Conservation (phyloP, 2,113 vertebrate genomes). For the Microcebus murinus region DNA sequence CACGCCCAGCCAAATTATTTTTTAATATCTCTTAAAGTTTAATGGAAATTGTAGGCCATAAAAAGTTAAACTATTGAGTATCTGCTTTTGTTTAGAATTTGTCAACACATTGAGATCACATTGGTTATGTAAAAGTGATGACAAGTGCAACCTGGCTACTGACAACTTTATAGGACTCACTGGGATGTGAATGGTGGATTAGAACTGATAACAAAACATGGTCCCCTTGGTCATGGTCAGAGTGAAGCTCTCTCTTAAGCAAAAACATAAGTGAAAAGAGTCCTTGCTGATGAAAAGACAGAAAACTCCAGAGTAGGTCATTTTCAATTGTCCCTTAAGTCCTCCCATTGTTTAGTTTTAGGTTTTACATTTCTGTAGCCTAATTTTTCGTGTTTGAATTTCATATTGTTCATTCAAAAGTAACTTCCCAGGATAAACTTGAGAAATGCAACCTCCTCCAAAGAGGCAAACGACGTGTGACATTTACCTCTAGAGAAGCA, state of each 20-base stretch:
- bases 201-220: background rate
- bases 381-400: background rate
- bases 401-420: conserved; percentile 12
- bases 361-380: background rate
- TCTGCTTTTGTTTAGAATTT: background rate
- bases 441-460: background rate
- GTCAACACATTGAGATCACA: background rate
- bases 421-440: background rate
- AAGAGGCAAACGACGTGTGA: background rate
- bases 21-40: background rate
- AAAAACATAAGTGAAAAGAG: background rate
- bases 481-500: background rate
- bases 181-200: background rate
- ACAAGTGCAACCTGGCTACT: background rate
- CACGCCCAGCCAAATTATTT: no score
- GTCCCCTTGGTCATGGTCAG: background rate
- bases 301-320: background rate
- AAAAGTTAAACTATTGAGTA: background rate
- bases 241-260: background rate
- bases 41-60: background rate
- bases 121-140: background rate
- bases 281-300: background rate
- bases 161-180: background rate
- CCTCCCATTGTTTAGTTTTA: background rate
- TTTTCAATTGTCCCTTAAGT: background rate